phyloP scores from a whole-genome alignment of 2,113 vertebrate genomes.

The Daboia siamensis region DNA sequence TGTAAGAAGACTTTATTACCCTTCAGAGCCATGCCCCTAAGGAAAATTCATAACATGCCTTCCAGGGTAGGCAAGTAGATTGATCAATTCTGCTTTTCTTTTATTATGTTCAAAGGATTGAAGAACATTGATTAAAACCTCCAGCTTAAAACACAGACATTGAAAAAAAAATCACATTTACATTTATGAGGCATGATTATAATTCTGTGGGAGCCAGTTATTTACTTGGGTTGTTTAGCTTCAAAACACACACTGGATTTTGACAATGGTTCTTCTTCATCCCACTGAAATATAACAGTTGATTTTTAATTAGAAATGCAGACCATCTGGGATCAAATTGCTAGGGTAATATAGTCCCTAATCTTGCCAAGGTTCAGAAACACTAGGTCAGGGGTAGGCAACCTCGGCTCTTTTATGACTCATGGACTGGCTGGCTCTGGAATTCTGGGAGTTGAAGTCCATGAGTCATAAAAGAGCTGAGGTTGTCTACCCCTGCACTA shows the following conservation, averaged over 20 bases:
- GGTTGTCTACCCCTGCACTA: background rate
- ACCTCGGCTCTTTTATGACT: no score
- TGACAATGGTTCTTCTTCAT: background rate
- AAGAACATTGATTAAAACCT: background rate
- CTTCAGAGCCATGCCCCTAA: background rate
- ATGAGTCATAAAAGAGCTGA: no score
- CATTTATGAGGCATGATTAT: background rate
- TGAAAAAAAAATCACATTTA: background rate
- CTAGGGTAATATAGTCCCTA: background rate
- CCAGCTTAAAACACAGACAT: background rate
- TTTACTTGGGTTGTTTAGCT: background rate
- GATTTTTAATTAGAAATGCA: background rate
- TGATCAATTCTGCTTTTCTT: background rate
- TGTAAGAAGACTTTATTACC: background rate
- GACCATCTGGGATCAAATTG: background rate
- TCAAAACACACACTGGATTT: background rate
- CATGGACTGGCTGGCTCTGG: no score
- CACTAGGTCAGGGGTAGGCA: background rate
- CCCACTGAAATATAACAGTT: background rate
- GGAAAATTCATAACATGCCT: background rate
- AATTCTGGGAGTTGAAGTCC: no score
- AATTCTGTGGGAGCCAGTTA: background rate
- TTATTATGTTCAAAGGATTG: background rate
- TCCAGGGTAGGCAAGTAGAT: background rate
- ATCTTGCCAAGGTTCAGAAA: background rate